Conservation (phyloP, 2,888 invertebrate species). For the Lapara coniferarum region DNA sequence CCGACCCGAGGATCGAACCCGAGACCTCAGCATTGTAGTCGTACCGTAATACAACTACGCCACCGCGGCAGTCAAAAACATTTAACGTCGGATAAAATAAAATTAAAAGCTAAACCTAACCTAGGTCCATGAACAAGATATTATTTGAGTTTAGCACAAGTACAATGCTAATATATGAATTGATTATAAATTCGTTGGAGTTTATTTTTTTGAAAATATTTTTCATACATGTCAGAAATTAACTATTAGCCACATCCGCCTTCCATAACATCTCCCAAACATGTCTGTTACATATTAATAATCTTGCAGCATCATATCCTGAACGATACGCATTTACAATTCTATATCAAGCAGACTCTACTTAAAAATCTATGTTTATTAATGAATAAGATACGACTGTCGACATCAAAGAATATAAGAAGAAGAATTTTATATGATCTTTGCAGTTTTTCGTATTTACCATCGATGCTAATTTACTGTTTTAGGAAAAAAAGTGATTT, state of each 20-base stretch:
- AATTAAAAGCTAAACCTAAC: no score
- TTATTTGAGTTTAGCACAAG: no score
- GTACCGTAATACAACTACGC: no score
- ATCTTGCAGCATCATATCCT: not conserved
- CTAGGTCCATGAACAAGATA: no score
- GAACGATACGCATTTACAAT: constrained; percentile 6
- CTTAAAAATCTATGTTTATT: not conserved
- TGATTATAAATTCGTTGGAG: no score
- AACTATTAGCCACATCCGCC: not conserved
- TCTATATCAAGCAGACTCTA: not conserved
- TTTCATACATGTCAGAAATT: not conserved
- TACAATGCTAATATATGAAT: no score
- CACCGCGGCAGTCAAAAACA: no score
- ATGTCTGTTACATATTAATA: constrained; percentile 8
- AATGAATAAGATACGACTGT: not conserved
- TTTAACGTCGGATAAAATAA: no score
- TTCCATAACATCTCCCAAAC: not conserved
- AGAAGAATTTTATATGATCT: not conserved
- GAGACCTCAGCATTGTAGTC: no score
- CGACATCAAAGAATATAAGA: not conserved
- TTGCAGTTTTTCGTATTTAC: not conserved
- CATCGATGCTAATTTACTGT: not conserved
- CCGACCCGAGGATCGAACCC: no score
- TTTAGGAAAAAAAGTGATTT: not conserved
- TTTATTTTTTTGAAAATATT: not conserved